These are phyloP conservation scores for Plectrocnemia conspersa DNA, from an alignment of 1,140 invertebrate species.

Conservation along the genomic window DNA sequence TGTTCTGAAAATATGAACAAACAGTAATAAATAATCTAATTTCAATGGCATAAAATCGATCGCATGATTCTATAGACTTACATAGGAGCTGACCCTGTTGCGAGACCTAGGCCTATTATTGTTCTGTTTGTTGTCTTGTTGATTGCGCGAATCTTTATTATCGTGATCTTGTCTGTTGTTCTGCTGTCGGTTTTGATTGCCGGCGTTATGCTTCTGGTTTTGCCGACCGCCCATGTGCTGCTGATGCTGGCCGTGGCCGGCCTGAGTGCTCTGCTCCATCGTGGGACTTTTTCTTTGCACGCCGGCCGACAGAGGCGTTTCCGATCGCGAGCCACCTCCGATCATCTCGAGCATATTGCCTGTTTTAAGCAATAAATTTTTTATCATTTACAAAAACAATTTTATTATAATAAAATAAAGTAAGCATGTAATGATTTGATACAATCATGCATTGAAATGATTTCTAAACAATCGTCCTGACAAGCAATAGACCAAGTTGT, in stretches of 20 bases:
- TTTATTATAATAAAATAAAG: constrained; percentile 4
- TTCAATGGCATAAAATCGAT: constrained; percentile 8
- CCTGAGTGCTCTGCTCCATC: constrained; percentile 76
- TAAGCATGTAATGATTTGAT: background rate
- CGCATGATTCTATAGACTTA: background rate
- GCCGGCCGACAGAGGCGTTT: constrained; percentile 58
- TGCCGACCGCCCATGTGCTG: constrained; percentile 33
- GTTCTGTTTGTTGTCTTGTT: constrained; percentile 15
- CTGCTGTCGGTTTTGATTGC: constrained; percentile 19
- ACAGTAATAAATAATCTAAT: constrained; percentile 10
- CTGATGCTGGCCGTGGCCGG: constrained; percentile 40
- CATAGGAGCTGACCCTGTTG: constrained; percentile 22
- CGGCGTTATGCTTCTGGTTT: constrained; percentile 15
- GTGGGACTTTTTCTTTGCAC: constrained; percentile 71
- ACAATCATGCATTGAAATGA: background rate
- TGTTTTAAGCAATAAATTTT: constrained; percentile 34
- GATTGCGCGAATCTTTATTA: constrained; percentile 17
- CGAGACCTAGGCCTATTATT: constrained; percentile 29
- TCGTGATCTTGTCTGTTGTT: constrained; percentile 10
- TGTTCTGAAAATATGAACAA: constrained; percentile 3
- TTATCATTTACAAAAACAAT: constrained; percentile 1
- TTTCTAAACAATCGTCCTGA: background rate
- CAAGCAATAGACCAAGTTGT: constrained; percentile 28
- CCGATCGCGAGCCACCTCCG: constrained; percentile 68
- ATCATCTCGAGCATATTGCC: constrained; percentile 72